Evolutionary conservation across 2,113 vertebrate species (phyloP).

Genomic region (Egretta garzetta): DNA sequence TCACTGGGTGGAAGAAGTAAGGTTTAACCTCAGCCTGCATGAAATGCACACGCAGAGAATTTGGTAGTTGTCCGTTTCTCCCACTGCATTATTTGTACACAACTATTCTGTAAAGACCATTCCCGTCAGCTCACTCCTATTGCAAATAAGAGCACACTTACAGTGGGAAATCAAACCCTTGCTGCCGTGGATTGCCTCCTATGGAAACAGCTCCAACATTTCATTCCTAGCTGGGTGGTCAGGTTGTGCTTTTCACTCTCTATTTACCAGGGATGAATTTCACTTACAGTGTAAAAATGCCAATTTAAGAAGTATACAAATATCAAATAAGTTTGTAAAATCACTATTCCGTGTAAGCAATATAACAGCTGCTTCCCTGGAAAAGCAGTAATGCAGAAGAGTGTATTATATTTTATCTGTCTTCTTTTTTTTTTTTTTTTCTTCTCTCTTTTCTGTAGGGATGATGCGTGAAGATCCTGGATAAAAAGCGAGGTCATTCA

Average conservation of each 20-base stretch:
- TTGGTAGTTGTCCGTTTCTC: neutral
- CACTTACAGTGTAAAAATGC: neutral
- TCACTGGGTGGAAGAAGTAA: neutral
- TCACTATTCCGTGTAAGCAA: neutral
- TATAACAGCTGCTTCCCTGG: neutral
- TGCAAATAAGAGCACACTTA: neutral
- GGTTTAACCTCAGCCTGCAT: neutral
- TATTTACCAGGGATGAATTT: neutral
- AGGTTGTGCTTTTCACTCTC: neutral
- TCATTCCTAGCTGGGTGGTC: neutral
- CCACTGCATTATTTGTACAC: neutral
- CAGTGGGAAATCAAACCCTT: neutral
- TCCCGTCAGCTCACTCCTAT: neutral
- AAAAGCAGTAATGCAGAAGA: neutral
- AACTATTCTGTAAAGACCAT: neutral
- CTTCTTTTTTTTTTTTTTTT: neutral
- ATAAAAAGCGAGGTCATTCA: neutral
- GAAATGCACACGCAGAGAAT: accelerated
- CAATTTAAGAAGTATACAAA: neutral
- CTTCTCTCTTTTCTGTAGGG: neutral
- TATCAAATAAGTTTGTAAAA: neutral
- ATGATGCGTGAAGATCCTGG: neutral
- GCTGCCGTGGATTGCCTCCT: neutral
- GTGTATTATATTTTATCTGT: neutral
- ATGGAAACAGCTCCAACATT: neutral